Percentiles rank a stretch among this genome's conserved stretches.
Evolutionary conservation across 2,113 vertebrate species (phyloP).

Genomic region (Numenius arquata): DNA sequence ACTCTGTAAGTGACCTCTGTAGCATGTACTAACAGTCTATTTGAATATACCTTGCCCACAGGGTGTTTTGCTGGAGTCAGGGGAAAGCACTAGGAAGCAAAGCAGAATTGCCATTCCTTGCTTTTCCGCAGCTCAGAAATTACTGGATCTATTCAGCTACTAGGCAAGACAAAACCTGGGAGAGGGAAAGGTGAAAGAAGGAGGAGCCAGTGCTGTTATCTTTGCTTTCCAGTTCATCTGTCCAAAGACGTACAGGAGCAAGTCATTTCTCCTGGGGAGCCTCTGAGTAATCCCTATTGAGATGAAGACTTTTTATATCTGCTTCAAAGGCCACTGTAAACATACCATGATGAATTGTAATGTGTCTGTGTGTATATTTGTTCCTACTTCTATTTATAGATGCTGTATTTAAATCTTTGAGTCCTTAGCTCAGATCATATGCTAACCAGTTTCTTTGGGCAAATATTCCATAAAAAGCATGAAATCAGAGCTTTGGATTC

Average conservation of each 20-base stretch:
- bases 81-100: background rate
- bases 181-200: background rate
- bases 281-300: background rate
- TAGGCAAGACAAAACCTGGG: background rate
- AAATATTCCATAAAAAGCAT: background rate
- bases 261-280: background rate
- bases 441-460: background rate
- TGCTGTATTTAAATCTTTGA: background rate
- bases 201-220: background rate
- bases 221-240: background rate
- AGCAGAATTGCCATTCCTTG: background rate
- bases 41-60: background rate
- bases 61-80: background rate
- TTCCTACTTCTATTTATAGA: background rate
- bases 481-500: background rate
- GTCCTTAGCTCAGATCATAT: background rate
- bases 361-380: background rate
- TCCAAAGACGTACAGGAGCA: background rate
- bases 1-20: background rate
- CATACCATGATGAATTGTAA: background rate
- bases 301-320: background rate
- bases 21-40: background rate
- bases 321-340: slow-evolving; percentile 13
- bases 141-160: background rate
- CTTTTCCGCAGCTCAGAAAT: background rate